These are phyloP conservation scores for Dastarcus helophoroides DNA, from an alignment of 2,888 invertebrate species.

Conservation along the genomic window DNA sequence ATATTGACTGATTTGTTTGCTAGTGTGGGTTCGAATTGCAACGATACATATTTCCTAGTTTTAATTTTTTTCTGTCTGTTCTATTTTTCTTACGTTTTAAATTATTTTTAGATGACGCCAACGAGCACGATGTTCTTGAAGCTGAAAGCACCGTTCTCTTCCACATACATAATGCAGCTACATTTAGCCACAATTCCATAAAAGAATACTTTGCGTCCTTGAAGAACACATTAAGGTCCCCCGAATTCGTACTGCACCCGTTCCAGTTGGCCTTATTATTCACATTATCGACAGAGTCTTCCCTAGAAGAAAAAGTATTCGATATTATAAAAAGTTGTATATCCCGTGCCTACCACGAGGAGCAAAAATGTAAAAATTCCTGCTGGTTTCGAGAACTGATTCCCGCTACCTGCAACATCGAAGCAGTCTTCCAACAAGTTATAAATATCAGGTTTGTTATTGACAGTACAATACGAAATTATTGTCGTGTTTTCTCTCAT, in stretches of 20 bases:
- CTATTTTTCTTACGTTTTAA: conserved; percentile 1
- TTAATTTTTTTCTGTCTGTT: neutral
- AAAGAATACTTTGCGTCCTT: conserved; percentile 37
- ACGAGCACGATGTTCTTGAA: conserved; percentile 43
- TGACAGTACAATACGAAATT: conserved; percentile 3
- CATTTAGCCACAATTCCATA: conserved; percentile 35
- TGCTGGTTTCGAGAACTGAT: conserved; percentile 46
- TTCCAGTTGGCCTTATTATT: conserved; percentile 51
- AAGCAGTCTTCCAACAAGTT: conserved; percentile 36
- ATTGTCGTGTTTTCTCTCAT: conserved; percentile 4
- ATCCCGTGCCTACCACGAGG: conserved; percentile 27
- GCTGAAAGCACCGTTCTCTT: conserved; percentile 50
- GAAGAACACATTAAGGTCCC: conserved; percentile 42
- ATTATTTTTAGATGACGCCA: conserved; percentile 31
- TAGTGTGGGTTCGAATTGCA: neutral
- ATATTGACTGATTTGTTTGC: conserved; percentile 1
- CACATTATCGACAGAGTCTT: conserved; percentile 37
- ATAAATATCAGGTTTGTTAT: conserved; percentile 37
- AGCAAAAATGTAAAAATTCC: conserved; percentile 27
- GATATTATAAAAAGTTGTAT: conserved; percentile 33
- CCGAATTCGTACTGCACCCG: conserved; percentile 49
- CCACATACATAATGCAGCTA: conserved; percentile 42
- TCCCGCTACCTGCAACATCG: conserved; percentile 29
- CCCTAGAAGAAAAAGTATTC: conserved; percentile 37
- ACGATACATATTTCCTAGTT: too few relatives aligned